Percentiles rank a stretch among this genome's conserved stretches.
Evolutionary conservation across 2,113 vertebrate species (phyloP).

Genomic region (Centrocercus urophasianus): DNA sequence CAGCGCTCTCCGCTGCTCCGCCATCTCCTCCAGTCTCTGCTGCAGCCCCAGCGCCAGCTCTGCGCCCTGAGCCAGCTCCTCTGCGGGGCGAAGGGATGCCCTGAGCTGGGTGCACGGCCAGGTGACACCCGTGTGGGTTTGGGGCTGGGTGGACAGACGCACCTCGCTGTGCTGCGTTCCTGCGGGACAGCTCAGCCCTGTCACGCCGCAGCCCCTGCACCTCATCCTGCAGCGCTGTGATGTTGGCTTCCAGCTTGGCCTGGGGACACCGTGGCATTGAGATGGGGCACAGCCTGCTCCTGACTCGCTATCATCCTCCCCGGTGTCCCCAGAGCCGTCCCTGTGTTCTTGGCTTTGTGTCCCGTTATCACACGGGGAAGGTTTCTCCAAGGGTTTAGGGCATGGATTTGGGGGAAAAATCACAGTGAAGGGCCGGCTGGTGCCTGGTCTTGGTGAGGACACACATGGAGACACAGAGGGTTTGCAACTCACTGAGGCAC

Average conservation of each 20-base stretch:
- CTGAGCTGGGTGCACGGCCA: accelerated
- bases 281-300: neutral
- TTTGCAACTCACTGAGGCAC: neutral
- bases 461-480: accelerated
- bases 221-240: neutral
- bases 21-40: neutral
- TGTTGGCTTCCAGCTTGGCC: slow-evolving; percentile 14
- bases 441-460: accelerated
- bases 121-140: too few relatives aligned
- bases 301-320: accelerated
- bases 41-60: neutral
- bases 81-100: neutral
- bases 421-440: neutral
- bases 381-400: accelerated
- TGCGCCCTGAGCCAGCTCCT: neutral
- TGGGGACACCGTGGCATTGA: neutral
- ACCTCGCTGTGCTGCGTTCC: neutral
- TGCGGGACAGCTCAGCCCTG: neutral
- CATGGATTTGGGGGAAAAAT: neutral
- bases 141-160: neutral
- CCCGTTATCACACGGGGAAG: accelerated
- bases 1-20: neutral
- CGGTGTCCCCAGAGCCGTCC: accelerated
- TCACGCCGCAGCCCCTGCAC: neutral
- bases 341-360: accelerated